Base-by-base conservation (phyloP, 2,888 invertebrate species). In the Epinotia bilunana region DNA sequence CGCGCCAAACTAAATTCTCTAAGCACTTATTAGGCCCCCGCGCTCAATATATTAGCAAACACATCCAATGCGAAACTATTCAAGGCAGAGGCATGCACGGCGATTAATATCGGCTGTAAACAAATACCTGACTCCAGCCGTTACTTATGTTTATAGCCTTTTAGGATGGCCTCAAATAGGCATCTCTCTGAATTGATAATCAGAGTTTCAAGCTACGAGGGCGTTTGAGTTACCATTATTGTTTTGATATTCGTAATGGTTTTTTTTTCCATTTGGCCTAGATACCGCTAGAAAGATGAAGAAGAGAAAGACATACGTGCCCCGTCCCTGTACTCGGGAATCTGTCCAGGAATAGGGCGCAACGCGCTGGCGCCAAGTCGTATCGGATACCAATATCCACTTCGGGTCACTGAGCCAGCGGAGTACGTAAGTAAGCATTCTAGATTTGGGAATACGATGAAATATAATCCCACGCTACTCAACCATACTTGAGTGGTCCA, bases 11-110 rank as follows among this genome's bases (percentile, higher is more conserved):
- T 3, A 39, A 39, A 33, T 20, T 7, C 3, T 5, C 20, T 39
- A 6, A 57, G 9, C 39, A 12, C 58, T n/a, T 57, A 58, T 64
- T 70, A 74, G 5, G n/a, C 18, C 64, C 46, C 72, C 65, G 60
- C 70, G 49, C 65, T 53, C 53, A 73, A 73, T 69, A 67, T 73
- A 69, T 74, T 70, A 70, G 64, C 74, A 74, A 74, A 70, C 70
- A 68, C 33, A 46, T 60, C 70, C 33, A 58, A 70, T 64, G 58
- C 64, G 81, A 83, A 86, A 86, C 88, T 88, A 89, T 89, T 89
- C 87, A 87, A 87, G 89, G 88, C 89, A 88, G 79, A 79, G 83
- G 82, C 88, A 89, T 84, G 85, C 86, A 84, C 82, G 65, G 82
- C 87, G 85, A 89, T 89, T 89, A 88, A 89, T 90, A 88, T 87